Percentiles rank a stretch among this genome's conserved stretches.
Evolutionary conservation across 2,888 invertebrate genomes (phyloP).

Genomic region (Acanthococcus lagerstroemiae): DNA sequence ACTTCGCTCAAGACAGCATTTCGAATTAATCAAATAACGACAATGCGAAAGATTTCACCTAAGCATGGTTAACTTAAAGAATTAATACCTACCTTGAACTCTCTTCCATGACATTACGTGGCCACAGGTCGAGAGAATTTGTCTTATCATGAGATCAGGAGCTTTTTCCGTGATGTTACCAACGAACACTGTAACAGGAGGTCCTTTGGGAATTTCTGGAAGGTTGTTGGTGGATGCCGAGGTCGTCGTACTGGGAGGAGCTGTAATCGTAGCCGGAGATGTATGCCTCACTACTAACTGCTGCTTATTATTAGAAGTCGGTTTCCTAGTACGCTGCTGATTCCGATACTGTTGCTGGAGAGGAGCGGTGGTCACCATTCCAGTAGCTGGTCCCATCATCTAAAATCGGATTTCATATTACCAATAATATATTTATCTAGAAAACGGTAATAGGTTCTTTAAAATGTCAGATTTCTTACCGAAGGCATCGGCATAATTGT

Average conservation of each 20-base stretch:
- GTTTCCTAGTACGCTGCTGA: slow-evolving; percentile 22
- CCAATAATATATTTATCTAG: not conserved
- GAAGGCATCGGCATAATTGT: slow-evolving; percentile 62
- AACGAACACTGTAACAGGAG: slow-evolving; percentile 93
- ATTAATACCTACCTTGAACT: slow-evolving; percentile 53
- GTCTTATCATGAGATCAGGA: slow-evolving; percentile 88
- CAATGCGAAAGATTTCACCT: too few relatives aligned
- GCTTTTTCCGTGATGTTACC: slow-evolving; percentile 93
- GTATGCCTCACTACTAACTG: slow-evolving; percentile 6
- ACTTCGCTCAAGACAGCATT: too few relatives aligned
- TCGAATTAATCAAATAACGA: too few relatives aligned
- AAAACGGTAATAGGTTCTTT: not conserved
- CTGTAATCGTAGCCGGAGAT: slow-evolving; percentile 36
- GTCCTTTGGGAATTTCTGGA: slow-evolving; percentile 48
- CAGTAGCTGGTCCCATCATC: slow-evolving; percentile 49
- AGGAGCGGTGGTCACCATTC: slow-evolving; percentile 38
- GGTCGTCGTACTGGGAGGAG: slow-evolving; percentile 32
- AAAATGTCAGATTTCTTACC: slow-evolving; percentile 47
- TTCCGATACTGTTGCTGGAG: slow-evolving; percentile 13
- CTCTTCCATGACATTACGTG: slow-evolving; percentile 94
- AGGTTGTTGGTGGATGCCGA: slow-evolving; percentile 29
- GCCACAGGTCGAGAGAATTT: slow-evolving; percentile 85
- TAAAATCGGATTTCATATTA: slow-evolving; percentile 35
- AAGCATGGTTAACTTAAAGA: too few relatives aligned
- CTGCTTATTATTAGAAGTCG: slow-evolving; percentile 6